phyloP scores from a whole-genome alignment of 2,888 invertebrate genomes.

The Tenthredo notha region DNA sequence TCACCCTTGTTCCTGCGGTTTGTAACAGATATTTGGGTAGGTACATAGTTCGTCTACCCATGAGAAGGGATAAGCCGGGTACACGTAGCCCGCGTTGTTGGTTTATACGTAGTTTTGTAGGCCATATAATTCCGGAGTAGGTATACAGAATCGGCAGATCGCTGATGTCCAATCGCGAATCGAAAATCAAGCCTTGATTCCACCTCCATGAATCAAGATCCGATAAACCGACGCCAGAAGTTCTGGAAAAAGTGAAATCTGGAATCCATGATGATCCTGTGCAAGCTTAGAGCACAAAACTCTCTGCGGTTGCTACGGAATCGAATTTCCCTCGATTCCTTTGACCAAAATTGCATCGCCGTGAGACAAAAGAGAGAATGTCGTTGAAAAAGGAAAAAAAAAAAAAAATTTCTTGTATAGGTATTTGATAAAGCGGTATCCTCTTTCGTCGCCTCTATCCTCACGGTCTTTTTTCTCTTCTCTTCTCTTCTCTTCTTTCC shows the following conservation, averaged over 20 bases:
- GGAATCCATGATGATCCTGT: background rate
- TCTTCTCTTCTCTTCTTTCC: background rate
- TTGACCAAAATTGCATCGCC: background rate
- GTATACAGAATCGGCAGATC: background rate
- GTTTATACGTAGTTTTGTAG: conserved; percentile 38
- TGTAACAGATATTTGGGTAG: conserved; percentile 50
- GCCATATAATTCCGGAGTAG: conserved; percentile 9
- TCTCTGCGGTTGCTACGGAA: background rate
- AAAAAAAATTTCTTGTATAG: background rate
- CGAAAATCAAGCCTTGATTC: background rate
- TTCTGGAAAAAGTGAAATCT: background rate
- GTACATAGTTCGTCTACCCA: conserved; percentile 46
- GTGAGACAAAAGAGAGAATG: background rate
- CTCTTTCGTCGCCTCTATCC: background rate
- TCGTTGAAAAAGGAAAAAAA: background rate
- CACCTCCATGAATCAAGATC: too few relatives aligned
- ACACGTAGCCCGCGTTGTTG: conserved; percentile 27
- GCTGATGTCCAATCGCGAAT: background rate
- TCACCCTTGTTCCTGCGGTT: conserved; percentile 43
- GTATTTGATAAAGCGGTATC: conserved; percentile 1
- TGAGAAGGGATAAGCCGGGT: conserved; percentile 45
- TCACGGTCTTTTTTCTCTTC: background rate
- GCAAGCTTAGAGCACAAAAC: background rate
- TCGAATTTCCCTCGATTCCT: background rate
- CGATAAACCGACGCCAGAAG: background rate